A percentile compares a stretch with the other conserved stretches of the same genome.
Conservation (phyloP, 2,797 vertebrate genomes). For the Acanthopagrus latus region DNA sequence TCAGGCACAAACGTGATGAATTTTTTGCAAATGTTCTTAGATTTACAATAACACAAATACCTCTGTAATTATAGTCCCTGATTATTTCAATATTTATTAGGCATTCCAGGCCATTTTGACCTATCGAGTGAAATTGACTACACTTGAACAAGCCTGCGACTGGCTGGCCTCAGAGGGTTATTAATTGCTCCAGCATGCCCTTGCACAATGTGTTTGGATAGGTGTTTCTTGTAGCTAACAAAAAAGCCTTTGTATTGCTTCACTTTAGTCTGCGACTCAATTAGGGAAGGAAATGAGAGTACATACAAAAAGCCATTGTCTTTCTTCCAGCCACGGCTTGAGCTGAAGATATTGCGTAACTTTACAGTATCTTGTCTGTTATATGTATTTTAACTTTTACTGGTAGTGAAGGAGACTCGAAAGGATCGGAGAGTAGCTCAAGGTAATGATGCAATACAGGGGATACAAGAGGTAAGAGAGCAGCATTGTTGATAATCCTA, state of each 20-base stretch:
- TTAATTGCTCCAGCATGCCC: slow-evolving; percentile 84
- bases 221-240: slow-evolving; percentile 87
- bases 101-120: slow-evolving; percentile 63
- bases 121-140: slow-evolving; percentile 63
- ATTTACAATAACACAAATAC: slow-evolving; percentile 65
- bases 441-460: slow-evolving; percentile 19
- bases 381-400: slow-evolving; percentile 75
- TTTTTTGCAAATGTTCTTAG: slow-evolving; percentile 40
- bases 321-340: slow-evolving; percentile 77
- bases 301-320: slow-evolving; percentile 91
- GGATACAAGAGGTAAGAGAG: slow-evolving; percentile 5
- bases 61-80: slow-evolving; percentile 66
- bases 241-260: slow-evolving; percentile 89
- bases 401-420: slow-evolving; percentile 5
- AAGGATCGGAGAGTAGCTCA: slow-evolving; percentile 29
- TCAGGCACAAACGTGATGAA: slow-evolving; percentile 46
- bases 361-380: slow-evolving; percentile 80
- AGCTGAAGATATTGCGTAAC: slow-evolving; percentile 82
- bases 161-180: slow-evolving; percentile 81
- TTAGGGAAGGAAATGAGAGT: slow-evolving; percentile 91
- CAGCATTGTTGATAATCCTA: not conserved
- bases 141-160: slow-evolving; percentile 73
- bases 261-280: slow-evolving; percentile 90
- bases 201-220: slow-evolving; percentile 89
- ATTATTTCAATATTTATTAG: slow-evolving; percentile 78